Evolutionary conservation across 1,140 invertebrate species (phyloP).

Genomic region (Platorchestia sp.): DNA sequence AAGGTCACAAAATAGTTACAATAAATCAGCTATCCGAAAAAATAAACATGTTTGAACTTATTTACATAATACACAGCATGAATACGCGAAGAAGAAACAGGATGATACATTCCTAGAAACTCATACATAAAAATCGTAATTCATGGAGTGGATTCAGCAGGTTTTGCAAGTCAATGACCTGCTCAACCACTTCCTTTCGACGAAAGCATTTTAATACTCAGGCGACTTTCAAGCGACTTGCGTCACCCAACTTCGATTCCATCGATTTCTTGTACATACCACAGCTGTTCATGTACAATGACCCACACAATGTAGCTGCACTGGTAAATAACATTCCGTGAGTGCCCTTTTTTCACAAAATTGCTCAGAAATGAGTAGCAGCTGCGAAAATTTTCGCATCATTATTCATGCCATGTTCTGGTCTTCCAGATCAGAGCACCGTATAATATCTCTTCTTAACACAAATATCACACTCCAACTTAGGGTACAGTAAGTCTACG

Average conservation of each 20-base stretch:
- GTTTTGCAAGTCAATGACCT: not conserved
- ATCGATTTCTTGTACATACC: not conserved
- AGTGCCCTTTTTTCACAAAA: not conserved
- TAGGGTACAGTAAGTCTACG: not conserved
- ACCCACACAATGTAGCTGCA: not conserved
- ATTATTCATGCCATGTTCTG: not conserved
- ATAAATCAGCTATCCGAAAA: not conserved
- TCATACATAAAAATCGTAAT: not conserved
- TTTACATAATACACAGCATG: not conserved
- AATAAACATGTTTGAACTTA: not conserved
- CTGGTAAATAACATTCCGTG: not conserved
- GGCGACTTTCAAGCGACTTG: not conserved
- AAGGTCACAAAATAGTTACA: not conserved
- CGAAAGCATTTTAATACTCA: not conserved
- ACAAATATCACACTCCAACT: conserved; percentile 1
- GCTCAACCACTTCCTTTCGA: not conserved
- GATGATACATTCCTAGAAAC: not conserved
- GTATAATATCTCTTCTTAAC: not conserved
- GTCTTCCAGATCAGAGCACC: not conserved
- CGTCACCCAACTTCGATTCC: not conserved
- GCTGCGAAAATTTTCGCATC: not conserved
- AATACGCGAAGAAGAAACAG: not conserved
- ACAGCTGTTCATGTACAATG: not conserved
- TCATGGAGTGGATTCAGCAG: not conserved
- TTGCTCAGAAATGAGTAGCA: not conserved